A percentile compares a stretch with the other conserved stretches of the same genome.
phyloP scores from a whole-genome alignment of 2,113 vertebrate genomes.

The Alectura lathami region DNA sequence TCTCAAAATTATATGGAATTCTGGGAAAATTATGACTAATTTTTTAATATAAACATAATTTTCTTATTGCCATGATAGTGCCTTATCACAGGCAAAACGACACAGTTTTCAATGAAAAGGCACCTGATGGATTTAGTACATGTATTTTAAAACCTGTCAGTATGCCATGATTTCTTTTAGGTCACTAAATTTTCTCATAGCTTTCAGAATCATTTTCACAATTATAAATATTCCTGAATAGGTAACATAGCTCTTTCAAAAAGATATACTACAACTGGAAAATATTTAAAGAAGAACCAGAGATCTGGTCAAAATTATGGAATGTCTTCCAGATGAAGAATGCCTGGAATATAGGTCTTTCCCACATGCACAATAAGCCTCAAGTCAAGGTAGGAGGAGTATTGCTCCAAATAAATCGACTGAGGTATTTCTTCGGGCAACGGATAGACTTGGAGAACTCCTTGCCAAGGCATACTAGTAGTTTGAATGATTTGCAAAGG shows the following conservation, averaged over 20 bases:
- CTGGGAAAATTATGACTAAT: neutral
- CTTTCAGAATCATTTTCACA: neutral
- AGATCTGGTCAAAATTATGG: neutral
- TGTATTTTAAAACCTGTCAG: neutral
- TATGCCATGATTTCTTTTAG: neutral
- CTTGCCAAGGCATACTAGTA: neutral
- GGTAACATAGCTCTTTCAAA: neutral
- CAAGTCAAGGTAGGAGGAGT: neutral
- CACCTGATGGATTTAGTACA: neutral
- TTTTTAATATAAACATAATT: neutral
- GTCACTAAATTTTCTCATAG: neutral
- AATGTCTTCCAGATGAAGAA: neutral
- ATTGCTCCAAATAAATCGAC: neutral
- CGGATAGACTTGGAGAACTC: neutral
- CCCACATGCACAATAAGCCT: neutral
- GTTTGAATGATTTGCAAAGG: neutral
- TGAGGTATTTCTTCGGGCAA: neutral
- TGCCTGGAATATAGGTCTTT: neutral
- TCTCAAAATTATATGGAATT: neutral
- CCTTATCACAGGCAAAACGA: neutral
- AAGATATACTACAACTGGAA: neutral
- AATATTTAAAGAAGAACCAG: neutral
- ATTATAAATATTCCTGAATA: neutral
- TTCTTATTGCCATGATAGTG: neutral
- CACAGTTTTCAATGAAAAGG: neutral